Percentiles rank a stretch among this genome's conserved stretches.
phyloP scores from a whole-genome alignment of 2,888 invertebrate genomes.

The Dyspetes luteomarginatus region DNA sequence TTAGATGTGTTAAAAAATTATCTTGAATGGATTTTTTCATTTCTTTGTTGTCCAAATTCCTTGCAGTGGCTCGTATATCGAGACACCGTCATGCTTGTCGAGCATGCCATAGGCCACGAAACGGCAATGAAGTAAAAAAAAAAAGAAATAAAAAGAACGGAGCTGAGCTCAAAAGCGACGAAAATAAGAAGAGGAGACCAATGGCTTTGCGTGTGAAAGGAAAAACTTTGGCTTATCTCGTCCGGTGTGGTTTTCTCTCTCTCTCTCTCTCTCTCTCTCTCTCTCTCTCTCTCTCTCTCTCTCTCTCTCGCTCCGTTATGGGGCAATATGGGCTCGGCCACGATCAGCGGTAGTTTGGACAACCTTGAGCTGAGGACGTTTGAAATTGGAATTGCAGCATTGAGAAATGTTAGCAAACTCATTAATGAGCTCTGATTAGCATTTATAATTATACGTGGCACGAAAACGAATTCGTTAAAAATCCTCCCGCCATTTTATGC shows the following conservation, averaged over 20 bases:
- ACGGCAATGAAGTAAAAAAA: not conserved
- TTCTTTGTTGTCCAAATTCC: not conserved
- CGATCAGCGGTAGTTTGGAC: slow-evolving; percentile 22
- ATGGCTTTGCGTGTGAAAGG: slow-evolving; percentile 49
- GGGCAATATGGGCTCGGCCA: slow-evolving; percentile 35
- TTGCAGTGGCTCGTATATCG: not conserved
- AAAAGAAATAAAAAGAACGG: not conserved
- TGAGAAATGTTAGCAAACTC: not conserved
- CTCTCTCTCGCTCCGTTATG: not conserved
- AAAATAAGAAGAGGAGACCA: not conserved
- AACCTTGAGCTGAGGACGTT: slow-evolving; percentile 57
- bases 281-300: slow-evolving; percentile 2
- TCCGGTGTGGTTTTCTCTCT: slow-evolving; percentile 8
- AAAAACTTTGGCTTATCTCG: slow-evolving; percentile 36
- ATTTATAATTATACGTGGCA: too few relatives aligned
- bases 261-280: slow-evolving; percentile 3
- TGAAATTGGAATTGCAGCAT: slow-evolving; percentile 23
- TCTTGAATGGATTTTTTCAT: not conserved
- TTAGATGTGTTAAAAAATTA: not conserved
- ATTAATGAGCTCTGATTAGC: not conserved
- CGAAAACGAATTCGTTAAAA: too few relatives aligned
- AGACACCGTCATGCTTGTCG: not conserved
- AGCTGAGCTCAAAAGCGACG: not conserved
- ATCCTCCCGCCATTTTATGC: too few relatives aligned
- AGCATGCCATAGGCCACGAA: not conserved